Evolutionary conservation across 2,888 invertebrate genomes (phyloP), one percentile per base, ranked within the genome.

Genomic region (Nysson spinosus): DNA sequence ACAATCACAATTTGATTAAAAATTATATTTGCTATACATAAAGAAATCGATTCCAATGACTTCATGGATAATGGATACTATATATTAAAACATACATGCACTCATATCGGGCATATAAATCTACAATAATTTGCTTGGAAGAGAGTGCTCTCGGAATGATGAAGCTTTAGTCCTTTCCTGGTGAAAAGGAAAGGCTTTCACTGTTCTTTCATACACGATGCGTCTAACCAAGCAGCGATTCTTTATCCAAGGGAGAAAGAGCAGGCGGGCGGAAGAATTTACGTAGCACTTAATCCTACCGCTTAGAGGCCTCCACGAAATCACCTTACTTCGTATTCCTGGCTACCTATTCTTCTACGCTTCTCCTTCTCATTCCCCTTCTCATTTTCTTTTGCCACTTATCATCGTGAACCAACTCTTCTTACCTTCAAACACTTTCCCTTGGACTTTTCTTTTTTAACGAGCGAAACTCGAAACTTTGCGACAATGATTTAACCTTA

Each of bases 201-300:
- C 75, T 77, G 75, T 73, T 46, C 52, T 43, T 58, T 39, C 24
- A 37, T 35, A 32, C 34, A 28, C 56, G 62, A 64, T 63, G 72
- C 66, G 61, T 70, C 69, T 68, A 73, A 71, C 67, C 57, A 54
- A 79, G 77, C 78, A 67, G 75, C 79, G 77, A 82, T 84, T 83
- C 80, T 85, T 85, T 85, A 83, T 77, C 79, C 79, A 42, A 63
- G 70, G 64, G 60, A 58, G 66, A 50, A 43, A 64, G 70, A 75
- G 69, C 60, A 63, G 55, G 61, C 47, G 57, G 66, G 71, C 58
- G 74, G 74, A 77, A 84, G 83, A 85, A 85, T 86, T 86, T 85
- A 85, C 85, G 85, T 84, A 84, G 84, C 85, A 83, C 85, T 86
- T 85, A 85, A 86, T 86, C 85, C 83, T 62, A 67, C 80, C 79